Base-by-base conservation (phyloP, 2,113 vertebrate species). In the Poeciliopsis occidentalis region DNA sequence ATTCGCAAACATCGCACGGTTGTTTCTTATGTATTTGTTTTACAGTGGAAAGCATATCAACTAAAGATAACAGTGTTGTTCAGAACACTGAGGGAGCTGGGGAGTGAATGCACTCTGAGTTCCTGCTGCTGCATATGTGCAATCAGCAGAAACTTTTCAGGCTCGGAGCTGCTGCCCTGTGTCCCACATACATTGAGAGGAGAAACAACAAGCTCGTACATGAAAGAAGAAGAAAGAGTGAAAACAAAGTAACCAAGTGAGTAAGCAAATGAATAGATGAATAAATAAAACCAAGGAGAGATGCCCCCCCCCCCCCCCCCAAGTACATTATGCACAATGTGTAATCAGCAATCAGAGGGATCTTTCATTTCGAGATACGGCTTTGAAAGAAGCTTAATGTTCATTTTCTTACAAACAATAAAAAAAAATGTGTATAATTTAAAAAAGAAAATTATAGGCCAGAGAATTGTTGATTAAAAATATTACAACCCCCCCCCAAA, bases 11-110 rank as follows among this genome's bases (percentile, higher is more conserved):
- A 63, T 51, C 8, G 74, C 75, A 77, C 64, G 61, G 63, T 64
- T 73, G 75, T 69, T 93, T 92, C 94, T 96, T 96, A 95, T 96
- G 94, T 94, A 89, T 77, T 88, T 89, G 51, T 57, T 77, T 90
- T 94, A 90, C 94, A 95, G 95, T 89, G 85, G 79, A 76, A 85
- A 69, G 75, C 78, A 79, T 74, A 92, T 94, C 92, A 90, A 92
- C 92, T 90, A 93, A 94, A 93, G 94, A 95, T 93, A 88, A 85
- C 76, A 63, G 78, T 85, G 74, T 80, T 85, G 78, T 76, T 85
- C n/a, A 75, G 78, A 86, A 64, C 71, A 85, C 77, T 71, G 32
- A 15, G 27, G 80, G 67, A 63, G 19, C 76, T 81, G 77, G 78
- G 24, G 67, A 82, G 78, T 41, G n/a, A 68, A 62, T 51, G 71